These are phyloP conservation scores for Poecilus cupreus DNA, from an alignment of 2,888 invertebrate species.

Conservation along the genomic window DNA sequence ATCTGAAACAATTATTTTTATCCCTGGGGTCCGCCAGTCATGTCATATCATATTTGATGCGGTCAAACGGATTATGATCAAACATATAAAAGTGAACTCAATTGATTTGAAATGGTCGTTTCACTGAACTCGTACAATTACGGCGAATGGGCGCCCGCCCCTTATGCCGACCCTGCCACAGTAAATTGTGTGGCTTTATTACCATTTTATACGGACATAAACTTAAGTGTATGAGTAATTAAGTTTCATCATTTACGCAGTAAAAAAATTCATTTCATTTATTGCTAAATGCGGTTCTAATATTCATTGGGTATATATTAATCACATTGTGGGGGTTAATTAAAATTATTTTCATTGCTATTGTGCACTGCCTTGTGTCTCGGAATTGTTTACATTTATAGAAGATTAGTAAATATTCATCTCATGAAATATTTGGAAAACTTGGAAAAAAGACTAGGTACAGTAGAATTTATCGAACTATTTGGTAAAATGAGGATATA, in stretches of 20 bases:
- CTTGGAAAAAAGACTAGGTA: too few species aligned
- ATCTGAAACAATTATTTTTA: slow-evolving; percentile 40
- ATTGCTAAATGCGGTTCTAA: slow-evolving; percentile 1
- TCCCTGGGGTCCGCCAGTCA: slow-evolving; percentile 11
- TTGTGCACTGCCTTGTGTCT: too few species aligned
- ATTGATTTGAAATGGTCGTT: slow-evolving; percentile 46
- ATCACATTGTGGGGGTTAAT: too few species aligned
- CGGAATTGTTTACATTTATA: too few species aligned
- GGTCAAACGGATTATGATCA: slow-evolving; percentile 45
- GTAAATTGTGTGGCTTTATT: slow-evolving; percentile 46
- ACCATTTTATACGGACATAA: slow-evolving; percentile 47
- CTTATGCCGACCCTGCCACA: neutral
- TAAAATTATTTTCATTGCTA: too few species aligned
- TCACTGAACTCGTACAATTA: slow-evolving; percentile 25
- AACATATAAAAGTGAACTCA: slow-evolving; percentile 40
- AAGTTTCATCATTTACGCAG: slow-evolving; percentile 40
- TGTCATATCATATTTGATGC: slow-evolving; percentile 37
- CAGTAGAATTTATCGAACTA: too few species aligned
- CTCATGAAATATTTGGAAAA: too few species aligned
- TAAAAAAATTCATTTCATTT: slow-evolving; percentile 31
- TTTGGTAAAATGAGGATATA: too few species aligned
- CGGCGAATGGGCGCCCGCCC: slow-evolving; percentile 8
- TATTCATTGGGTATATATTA: neutral
- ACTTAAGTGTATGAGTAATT: slow-evolving; percentile 52
- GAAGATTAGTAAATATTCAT: too few species aligned